Evolutionary conservation across 2,888 invertebrate species (phyloP).

Genomic region (Drosophila conformis): DNA sequence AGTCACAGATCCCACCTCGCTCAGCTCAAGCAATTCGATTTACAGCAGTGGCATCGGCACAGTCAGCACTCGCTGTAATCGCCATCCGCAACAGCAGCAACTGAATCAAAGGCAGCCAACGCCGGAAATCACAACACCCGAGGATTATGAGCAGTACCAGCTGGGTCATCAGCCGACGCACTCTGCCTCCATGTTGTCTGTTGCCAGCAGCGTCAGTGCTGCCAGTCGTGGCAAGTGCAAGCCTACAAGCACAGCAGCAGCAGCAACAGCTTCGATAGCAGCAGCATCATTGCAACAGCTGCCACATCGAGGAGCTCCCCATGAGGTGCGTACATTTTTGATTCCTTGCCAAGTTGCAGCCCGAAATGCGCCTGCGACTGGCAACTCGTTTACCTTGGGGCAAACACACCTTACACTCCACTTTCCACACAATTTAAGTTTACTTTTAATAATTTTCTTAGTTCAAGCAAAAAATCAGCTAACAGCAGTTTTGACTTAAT

Average conservation of each 20-base stretch:
- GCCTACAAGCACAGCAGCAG: slow-evolving; percentile 21
- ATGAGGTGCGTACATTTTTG: slow-evolving; percentile 70
- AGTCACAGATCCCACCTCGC: slow-evolving; percentile 77
- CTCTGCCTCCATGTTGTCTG: slow-evolving; percentile 74
- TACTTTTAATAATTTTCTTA: background rate
- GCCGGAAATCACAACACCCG: slow-evolving; percentile 75
- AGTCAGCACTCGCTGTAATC: slow-evolving; percentile 65
- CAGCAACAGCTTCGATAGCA: slow-evolving; percentile 33
- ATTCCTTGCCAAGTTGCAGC: background rate
- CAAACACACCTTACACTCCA: slow-evolving; percentile 3
- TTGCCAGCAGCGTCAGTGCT: slow-evolving; percentile 70
- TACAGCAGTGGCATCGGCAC: slow-evolving; percentile 72
- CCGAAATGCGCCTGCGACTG: background rate
- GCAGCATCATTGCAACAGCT: slow-evolving; percentile 38
- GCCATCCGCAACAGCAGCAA: slow-evolving; percentile 69
- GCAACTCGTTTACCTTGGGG: slow-evolving; percentile 5
- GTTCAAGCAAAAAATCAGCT: background rate
- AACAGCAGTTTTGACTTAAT: background rate
- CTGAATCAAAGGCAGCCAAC: slow-evolving; percentile 54
- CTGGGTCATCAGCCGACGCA: slow-evolving; percentile 72
- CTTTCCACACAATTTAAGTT: slow-evolving; percentile 4
- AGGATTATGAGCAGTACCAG: slow-evolving; percentile 78
- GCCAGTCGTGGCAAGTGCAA: slow-evolving; percentile 72
- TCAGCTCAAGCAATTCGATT: slow-evolving; percentile 76
- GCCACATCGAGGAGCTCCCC: slow-evolving; percentile 49